Evolutionary conservation across 1,140 invertebrate genomes (phyloP).

Genomic region (Bombus breviceps): DNA sequence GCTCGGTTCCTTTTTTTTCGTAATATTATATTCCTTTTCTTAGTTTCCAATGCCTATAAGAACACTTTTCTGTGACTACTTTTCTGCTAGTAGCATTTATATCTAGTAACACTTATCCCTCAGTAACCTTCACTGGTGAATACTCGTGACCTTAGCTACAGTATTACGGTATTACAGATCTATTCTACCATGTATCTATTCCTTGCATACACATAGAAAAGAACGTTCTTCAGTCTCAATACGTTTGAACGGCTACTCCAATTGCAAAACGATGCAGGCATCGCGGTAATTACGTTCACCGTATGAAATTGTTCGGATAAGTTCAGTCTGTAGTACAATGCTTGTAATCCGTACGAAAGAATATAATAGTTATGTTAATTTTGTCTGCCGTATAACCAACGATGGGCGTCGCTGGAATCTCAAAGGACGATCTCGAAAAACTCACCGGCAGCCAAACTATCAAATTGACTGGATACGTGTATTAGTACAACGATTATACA

Average conservation of each 20-base stretch:
- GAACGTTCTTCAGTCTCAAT: neutral
- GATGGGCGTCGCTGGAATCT: constrained; percentile 56
- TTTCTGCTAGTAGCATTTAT: neutral
- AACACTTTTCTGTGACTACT: too few relatives aligned
- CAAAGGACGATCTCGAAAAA: constrained; percentile 2
- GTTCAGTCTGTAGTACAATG: constrained; percentile 58
- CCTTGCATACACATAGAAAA: constrained; percentile 5
- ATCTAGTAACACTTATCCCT: neutral
- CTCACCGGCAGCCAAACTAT: constrained; percentile 32
- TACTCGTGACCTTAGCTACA: neutral
- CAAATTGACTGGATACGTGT: constrained; percentile 50
- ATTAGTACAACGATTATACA: neutral
- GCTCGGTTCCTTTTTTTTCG: neutral
- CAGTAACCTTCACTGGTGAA: neutral
- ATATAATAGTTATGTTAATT: constrained; percentile 31
- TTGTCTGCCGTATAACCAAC: neutral
- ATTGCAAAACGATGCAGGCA: constrained; percentile 18
- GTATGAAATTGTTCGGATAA: constrained; percentile 38
- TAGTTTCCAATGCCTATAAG: neutral
- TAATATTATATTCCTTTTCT: neutral
- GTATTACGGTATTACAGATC: neutral
- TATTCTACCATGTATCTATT: too few relatives aligned
- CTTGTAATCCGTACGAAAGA: constrained; percentile 53
- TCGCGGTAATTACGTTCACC: neutral
- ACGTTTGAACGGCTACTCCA: constrained; percentile 36